phyloP scores from a whole-genome alignment of 2,113 vertebrate species.

The Chaetops frenatus region DNA sequence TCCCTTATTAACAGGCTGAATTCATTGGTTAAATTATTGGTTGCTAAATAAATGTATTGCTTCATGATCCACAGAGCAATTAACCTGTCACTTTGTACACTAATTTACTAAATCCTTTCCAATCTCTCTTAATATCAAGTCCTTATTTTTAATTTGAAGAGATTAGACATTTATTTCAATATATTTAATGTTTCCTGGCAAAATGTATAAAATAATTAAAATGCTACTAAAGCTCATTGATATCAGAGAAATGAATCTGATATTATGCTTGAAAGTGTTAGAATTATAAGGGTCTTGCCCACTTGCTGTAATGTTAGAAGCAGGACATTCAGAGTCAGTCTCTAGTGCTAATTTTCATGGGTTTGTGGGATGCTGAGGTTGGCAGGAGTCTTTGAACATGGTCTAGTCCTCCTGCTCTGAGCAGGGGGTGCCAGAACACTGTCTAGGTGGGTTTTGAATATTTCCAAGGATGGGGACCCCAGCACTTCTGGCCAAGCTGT shows the following conservation, averaged over 20 bases:
- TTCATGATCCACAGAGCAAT: neutral
- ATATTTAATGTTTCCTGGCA: neutral
- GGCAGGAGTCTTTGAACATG: neutral
- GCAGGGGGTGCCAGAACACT: neutral
- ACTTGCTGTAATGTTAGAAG: neutral
- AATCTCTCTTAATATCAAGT: neutral
- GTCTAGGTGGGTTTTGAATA: neutral
- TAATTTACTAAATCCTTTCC: slow-evolving; percentile 8
- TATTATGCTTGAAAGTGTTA: neutral
- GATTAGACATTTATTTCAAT: neutral
- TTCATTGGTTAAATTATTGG: slow-evolving; percentile 30
- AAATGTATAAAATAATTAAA: neutral
- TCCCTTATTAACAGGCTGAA: neutral
- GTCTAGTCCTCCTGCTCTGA: neutral
- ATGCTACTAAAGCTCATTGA: neutral
- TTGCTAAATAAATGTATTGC: slow-evolving; percentile 1
- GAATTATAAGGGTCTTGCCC: neutral
- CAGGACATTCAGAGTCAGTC: neutral
- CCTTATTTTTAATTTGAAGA: neutral
- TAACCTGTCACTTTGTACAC: neutral
- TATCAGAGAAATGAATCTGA: neutral
- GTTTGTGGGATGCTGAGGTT: neutral
- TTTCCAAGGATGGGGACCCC: neutral
- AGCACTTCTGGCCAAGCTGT: neutral
- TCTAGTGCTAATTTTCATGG: neutral